Percentiles rank a stretch among this genome's conserved stretches.
Conservation (phyloP, 2,113 vertebrate species). For the Oreochromis tanganicae region DNA sequence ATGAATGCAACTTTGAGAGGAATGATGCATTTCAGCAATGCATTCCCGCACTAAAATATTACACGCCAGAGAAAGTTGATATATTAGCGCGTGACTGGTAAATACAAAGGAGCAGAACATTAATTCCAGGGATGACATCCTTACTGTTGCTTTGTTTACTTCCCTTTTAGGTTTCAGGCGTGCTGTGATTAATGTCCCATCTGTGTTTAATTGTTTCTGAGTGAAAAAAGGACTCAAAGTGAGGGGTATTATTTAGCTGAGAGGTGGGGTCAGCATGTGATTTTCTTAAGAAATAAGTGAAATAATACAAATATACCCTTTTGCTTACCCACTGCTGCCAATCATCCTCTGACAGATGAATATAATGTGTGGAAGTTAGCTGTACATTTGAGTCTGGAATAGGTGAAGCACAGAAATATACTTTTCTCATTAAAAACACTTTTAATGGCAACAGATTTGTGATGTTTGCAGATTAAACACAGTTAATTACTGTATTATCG, state of each 20-base stretch:
- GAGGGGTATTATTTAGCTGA: background rate
- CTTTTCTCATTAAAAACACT: background rate
- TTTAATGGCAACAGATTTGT: background rate
- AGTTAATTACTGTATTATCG: background rate
- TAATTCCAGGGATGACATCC: background rate
- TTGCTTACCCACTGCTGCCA: background rate
- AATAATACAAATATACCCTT: rapidly evolving
- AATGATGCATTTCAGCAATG: background rate
- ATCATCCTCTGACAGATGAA: background rate
- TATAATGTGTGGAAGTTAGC: background rate
- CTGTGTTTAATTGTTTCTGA: background rate
- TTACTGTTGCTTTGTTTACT: background rate
- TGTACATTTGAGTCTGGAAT: background rate
- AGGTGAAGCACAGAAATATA: background rate
- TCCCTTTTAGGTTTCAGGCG: background rate
- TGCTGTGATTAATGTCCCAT: background rate
- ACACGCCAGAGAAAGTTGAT: background rate
- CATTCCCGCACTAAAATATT: background rate
- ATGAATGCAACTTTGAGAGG: background rate
- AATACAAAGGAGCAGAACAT: background rate
- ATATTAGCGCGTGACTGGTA: background rate
- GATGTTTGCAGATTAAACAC: background rate
- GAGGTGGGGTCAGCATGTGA: background rate
- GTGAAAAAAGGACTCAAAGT: background rate
- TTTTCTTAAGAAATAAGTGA: background rate